Conservation (phyloP, 2,888 invertebrate genomes). For the Patella depressa region DNA sequence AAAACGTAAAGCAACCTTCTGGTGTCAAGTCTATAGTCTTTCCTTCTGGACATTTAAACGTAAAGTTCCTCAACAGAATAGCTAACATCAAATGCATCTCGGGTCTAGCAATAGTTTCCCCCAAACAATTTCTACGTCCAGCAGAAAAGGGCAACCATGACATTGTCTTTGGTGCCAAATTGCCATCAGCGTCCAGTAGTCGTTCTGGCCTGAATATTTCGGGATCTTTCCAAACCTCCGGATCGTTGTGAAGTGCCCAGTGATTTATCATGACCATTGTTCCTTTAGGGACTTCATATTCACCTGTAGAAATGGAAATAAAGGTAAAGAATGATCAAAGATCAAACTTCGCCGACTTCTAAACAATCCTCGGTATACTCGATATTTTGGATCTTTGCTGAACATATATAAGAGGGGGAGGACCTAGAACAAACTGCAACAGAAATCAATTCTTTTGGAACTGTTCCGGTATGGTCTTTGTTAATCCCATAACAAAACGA, state of each 20-base stretch:
- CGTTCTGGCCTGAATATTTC: constrained; percentile 54
- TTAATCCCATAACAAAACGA: too few relatives aligned
- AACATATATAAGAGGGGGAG: too few relatives aligned
- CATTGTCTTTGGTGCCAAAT: constrained; percentile 46
- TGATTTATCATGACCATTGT: constrained; percentile 50
- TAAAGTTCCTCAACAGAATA: constrained; percentile 30
- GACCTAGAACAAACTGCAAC: too few relatives aligned
- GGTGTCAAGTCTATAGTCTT: constrained; percentile 3
- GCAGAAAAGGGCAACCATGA: constrained; percentile 60
- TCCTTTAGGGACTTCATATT: constrained; percentile 51
- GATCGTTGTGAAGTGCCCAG: constrained; percentile 54
- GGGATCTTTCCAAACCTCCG: constrained; percentile 50
- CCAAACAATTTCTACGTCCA: constrained; percentile 57
- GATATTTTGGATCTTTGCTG: too few relatives aligned
- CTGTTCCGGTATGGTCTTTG: too few relatives aligned
- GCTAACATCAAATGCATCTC: constrained; percentile 51
- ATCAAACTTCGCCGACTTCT: too few relatives aligned
- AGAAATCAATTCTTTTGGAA: too few relatives aligned
- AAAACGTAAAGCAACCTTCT: neutral
- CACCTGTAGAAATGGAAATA: constrained; percentile 28
- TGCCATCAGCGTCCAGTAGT: constrained; percentile 50
- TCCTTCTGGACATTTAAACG: constrained; percentile 5
- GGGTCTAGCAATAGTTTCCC: constrained; percentile 56
- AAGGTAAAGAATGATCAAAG: too few relatives aligned
- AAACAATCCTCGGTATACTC: too few relatives aligned